Evolutionary conservation across 2,888 invertebrate species (phyloP).

Genomic region (Cataglyphis rosenhaueri): DNA sequence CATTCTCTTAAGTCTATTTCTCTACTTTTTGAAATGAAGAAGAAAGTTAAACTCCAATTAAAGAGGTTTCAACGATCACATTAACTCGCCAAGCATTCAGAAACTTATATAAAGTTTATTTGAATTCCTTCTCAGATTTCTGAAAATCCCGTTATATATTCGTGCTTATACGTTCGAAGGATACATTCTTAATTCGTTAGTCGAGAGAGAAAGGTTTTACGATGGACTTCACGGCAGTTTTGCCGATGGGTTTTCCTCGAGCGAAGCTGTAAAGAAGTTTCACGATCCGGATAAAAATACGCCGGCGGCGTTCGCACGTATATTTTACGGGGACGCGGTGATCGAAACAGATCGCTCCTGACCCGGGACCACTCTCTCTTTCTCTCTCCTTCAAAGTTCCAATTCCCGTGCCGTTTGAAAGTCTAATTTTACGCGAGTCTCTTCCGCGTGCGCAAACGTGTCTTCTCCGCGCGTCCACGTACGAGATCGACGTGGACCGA

Average conservation of each 20-base stretch:
- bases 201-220: conserved; percentile 30
- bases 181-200: conserved; percentile 2
- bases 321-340: conserved; percentile 42
- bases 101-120: conserved; percentile 1
- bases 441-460: conserved; percentile 16
- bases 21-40: not conserved
- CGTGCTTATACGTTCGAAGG: not conserved
- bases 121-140: conserved; percentile 23
- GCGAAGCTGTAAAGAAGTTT: conserved; percentile 43
- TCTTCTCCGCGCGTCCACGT: conserved; percentile 29
- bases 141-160: conserved; percentile 4
- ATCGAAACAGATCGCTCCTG: conserved; percentile 58
- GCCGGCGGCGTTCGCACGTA: conserved; percentile 28
- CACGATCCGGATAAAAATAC: conserved; percentile 44
- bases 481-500: conserved; percentile 29
- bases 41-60: conserved; percentile 22
- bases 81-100: not conserved
- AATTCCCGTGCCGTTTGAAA: conserved; percentile 65
- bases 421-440: conserved; percentile 68
- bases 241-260: conserved; percentile 10
- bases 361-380: conserved; percentile 25
- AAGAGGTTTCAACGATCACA: not conserved
- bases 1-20: not conserved
- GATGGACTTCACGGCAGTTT: conserved; percentile 36
- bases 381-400: conserved; percentile 33